Conservation (phyloP, 2,797 vertebrate species). For the Buceros bicornis region DNA sequence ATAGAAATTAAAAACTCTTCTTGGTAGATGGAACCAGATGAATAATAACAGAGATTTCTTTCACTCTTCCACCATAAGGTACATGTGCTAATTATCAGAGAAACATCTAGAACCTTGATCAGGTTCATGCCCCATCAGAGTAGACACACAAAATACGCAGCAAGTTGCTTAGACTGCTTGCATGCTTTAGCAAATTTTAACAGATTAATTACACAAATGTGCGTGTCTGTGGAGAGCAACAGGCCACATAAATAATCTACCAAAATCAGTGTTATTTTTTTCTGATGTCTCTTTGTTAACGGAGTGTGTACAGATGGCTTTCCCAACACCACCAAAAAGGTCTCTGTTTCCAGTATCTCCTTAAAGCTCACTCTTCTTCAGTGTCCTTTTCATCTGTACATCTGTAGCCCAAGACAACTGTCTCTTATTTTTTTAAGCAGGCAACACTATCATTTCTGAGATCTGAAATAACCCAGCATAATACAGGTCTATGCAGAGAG, state of each 20-base stretch:
- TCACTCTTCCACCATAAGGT: background rate
- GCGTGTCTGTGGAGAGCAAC: background rate
- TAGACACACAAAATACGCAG: background rate
- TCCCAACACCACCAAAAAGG: background rate
- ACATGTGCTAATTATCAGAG: background rate
- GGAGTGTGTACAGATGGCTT: background rate
- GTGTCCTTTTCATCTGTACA: background rate
- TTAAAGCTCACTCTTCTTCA: background rate
- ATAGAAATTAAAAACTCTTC: background rate
- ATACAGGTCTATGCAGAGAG: background rate
- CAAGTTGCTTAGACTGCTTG: background rate
- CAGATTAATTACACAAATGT: background rate
- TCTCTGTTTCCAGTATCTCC: background rate
- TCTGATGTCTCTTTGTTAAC: background rate
- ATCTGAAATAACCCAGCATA: background rate
- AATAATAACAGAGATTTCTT: background rate
- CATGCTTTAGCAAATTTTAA: background rate
- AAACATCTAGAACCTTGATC: background rate
- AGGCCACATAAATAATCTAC: background rate
- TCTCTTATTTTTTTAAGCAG: background rate
- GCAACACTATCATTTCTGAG: background rate
- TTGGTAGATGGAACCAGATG: background rate
- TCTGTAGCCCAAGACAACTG: background rate
- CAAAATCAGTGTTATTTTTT: background rate
- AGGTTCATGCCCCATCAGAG: background rate